Conservation (phyloP, 2,888 invertebrate genomes). For the Temnothorax ravouxi region DNA sequence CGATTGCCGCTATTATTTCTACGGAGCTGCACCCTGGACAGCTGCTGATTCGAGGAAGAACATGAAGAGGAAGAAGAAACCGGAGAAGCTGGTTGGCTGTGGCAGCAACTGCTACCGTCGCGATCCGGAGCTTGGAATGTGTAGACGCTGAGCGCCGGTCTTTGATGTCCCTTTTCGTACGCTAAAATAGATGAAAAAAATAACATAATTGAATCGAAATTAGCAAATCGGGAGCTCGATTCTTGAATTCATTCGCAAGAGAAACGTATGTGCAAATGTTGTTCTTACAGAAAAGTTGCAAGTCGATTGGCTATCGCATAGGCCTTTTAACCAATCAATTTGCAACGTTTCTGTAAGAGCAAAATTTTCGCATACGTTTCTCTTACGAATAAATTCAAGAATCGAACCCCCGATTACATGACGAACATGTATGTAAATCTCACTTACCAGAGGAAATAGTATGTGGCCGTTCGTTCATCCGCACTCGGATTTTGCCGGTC, state of each 20-base stretch:
- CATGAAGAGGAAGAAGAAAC: conserved; percentile 83
- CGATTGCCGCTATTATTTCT: conserved; percentile 82
- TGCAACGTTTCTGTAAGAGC: too few species aligned
- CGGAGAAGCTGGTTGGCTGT: conserved; percentile 87
- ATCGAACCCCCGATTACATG: background rate
- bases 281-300: too few species aligned
- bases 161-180: conserved; percentile 94
- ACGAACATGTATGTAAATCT: background rate
- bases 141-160: conserved; percentile 95
- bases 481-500: conserved; percentile 90
- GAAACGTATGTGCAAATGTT: too few species aligned
- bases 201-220: background rate
- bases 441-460: conserved; percentile 94
- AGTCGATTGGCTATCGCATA: too few species aligned
- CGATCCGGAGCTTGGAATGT: conserved; percentile 94
- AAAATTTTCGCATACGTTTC: too few species aligned
- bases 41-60: conserved; percentile 81
- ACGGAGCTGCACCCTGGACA: conserved; percentile 82
- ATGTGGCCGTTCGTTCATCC: conserved; percentile 94
- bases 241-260: too few species aligned
- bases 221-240: background rate
- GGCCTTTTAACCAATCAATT: too few species aligned
- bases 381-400: too few species aligned
- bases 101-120: conserved; percentile 80
- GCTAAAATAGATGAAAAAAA: conserved; percentile 87